These are phyloP conservation scores for Actinia equina DNA, from an alignment of 64 coral and sea anemone species.

Conservation along the genomic window DNA sequence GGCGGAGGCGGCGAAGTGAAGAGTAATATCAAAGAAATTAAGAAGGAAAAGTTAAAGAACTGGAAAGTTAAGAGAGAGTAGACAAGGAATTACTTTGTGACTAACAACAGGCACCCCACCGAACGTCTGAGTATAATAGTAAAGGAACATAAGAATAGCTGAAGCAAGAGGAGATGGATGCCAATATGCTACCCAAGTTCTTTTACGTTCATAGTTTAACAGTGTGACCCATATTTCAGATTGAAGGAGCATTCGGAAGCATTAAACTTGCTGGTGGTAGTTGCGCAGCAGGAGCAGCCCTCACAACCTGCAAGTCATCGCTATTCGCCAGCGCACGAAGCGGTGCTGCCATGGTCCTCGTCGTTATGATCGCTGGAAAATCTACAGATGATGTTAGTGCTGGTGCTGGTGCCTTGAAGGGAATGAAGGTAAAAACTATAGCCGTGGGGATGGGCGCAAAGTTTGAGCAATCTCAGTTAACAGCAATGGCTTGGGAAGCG, in stretches of 20 bases:
- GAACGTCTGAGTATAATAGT: too few species aligned
- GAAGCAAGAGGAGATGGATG: too few species aligned
- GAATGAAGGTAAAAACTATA: constrained; percentile 21
- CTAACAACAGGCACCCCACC: too few species aligned
- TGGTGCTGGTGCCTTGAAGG: neutral
- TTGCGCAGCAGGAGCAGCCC: constrained; percentile 17
- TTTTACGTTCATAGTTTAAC: neutral
- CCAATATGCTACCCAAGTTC: too few species aligned
- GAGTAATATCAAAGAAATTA: too few species aligned
- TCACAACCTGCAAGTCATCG: neutral
- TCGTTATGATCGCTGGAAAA: constrained; percentile 43
- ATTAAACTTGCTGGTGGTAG: constrained; percentile 22
- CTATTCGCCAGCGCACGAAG: constrained; percentile 16
- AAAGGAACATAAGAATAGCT: too few species aligned
- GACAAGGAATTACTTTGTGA: too few species aligned
- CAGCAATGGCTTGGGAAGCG: neutral
- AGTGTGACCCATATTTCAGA: neutral
- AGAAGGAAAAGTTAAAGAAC: too few species aligned
- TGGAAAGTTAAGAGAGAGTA: too few species aligned
- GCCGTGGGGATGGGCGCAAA: constrained; percentile 25
- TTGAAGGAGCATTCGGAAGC: constrained; percentile 15
- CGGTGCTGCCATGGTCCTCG: constrained; percentile 19
- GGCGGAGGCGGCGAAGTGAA: too few species aligned
- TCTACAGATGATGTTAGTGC: constrained; percentile 26
- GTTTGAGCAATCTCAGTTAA: constrained; percentile 25